phyloP scores from a whole-genome alignment of 2,797 vertebrate species.

The Clangula hyemalis region DNA sequence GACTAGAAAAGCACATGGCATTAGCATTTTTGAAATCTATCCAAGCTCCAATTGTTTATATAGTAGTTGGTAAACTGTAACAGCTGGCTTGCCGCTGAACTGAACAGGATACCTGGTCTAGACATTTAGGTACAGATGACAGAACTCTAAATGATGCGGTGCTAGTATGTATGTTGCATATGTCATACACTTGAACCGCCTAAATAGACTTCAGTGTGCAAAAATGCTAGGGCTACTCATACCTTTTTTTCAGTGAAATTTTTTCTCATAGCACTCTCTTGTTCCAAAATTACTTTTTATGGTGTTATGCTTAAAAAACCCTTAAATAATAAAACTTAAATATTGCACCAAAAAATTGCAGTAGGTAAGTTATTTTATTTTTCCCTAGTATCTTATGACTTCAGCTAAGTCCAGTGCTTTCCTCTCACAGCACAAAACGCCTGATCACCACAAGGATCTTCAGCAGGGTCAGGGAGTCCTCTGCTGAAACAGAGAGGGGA shows the following conservation, averaged over 20 bases:
- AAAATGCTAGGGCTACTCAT: neutral
- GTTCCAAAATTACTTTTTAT: neutral
- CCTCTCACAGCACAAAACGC: neutral
- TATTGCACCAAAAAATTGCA: neutral
- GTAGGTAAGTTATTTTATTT: neutral
- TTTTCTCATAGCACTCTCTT: neutral
- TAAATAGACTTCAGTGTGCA: neutral
- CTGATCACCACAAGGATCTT: neutral
- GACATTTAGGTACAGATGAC: slow-evolving; percentile 34
- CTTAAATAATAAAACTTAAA: neutral
- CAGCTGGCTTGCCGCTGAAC: slow-evolving; percentile 26
- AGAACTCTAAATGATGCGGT: slow-evolving; percentile 30
- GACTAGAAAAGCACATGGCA: slow-evolving; percentile 12
- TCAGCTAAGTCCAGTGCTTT: neutral
- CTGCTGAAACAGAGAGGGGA: neutral
- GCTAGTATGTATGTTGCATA: neutral
- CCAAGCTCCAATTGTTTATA: neutral
- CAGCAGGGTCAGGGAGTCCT: fast-evolving
- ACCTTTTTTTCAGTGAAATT: neutral
- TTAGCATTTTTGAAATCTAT: slow-evolving; percentile 27
- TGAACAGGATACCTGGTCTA: slow-evolving; percentile 55
- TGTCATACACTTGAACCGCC: neutral
- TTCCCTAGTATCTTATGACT: neutral
- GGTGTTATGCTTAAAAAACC: neutral
- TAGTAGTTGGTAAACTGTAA: neutral